A percentile compares a stretch with the other conserved stretches of the same genome.
These are phyloP conservation scores for Drosophila merina DNA, from an alignment of 2,888 invertebrate species.

Conservation along the genomic window DNA sequence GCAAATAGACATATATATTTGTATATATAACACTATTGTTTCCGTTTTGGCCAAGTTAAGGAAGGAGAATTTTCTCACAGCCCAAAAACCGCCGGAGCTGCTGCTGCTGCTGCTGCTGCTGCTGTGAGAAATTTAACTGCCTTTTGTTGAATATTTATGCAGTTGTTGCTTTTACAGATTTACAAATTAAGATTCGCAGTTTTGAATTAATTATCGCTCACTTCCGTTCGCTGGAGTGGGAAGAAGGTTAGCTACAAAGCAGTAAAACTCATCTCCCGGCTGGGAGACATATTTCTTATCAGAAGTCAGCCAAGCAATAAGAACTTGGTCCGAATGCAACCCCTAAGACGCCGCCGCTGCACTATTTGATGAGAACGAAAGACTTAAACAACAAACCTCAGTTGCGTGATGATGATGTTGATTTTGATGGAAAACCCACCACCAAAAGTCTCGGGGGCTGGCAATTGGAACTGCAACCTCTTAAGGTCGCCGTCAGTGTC, in stretches of 20 bases:
- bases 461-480: conserved; percentile 68
- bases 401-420: conserved; percentile 60
- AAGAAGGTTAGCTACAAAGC: conserved; percentile 23
- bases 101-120: conserved; percentile 29
- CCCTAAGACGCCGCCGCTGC: conserved; percentile 29
- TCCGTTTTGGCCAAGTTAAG: conserved; percentile 57
- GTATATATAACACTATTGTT: conserved; percentile 64
- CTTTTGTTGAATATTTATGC: conserved; percentile 74
- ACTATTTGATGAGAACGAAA: conserved; percentile 56
- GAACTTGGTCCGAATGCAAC: conserved; percentile 26
- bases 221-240: conserved; percentile 58
- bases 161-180: conserved; percentile 64
- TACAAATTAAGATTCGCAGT: conserved; percentile 72
- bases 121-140: conserved; percentile 61
- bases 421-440: conserved; percentile 58
- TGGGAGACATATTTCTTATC: conserved; percentile 60
- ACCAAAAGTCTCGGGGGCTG: conserved; percentile 53
- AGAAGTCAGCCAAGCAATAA: conserved; percentile 49
- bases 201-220: conserved; percentile 75
- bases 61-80: conserved; percentile 75
- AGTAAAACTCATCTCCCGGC: conserved; percentile 54
- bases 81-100: conserved; percentile 62
- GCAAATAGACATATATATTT: conserved; percentile 30
- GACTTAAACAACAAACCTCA: conserved; percentile 72
- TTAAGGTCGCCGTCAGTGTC: conserved; percentile 60